Conservation (phyloP, 2,888 invertebrate species). For the Agonopterix arenella region DNA sequence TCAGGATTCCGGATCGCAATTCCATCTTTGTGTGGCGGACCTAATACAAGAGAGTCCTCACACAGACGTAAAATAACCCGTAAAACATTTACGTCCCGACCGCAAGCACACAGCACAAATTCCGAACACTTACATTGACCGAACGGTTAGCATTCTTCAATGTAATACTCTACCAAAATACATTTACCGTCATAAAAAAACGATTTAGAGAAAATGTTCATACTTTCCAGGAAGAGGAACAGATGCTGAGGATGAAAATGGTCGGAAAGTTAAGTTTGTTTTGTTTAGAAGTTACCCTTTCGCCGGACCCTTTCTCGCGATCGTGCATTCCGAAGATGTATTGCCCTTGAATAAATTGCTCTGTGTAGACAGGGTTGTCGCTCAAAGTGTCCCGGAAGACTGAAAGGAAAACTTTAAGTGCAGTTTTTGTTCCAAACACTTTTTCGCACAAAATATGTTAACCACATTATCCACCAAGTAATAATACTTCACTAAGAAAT, state of each 20-base stretch:
- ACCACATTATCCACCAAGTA: too few relatives aligned
- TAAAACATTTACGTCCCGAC: too few relatives aligned
- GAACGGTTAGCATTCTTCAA: neutral
- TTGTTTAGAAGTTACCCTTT: constrained; percentile 2
- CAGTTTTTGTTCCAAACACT: too few relatives aligned
- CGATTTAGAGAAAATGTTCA: neutral
- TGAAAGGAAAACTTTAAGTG: too few relatives aligned
- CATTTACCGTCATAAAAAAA: neutral
- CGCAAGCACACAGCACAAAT: neutral
- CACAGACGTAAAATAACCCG: too few relatives aligned
- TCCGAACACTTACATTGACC: neutral
- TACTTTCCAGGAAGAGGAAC: neutral
- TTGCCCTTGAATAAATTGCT: constrained; percentile 1
- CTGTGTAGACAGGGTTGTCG: neutral
- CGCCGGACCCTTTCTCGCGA: neutral
- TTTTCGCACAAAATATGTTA: too few relatives aligned
- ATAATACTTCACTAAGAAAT: too few relatives aligned
- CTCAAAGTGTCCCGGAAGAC: too few relatives aligned
- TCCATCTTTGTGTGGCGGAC: too few relatives aligned
- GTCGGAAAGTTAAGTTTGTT: constrained; percentile 2
- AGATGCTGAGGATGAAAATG: neutral
- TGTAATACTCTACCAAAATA: neutral
- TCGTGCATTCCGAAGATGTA: constrained; percentile 2
- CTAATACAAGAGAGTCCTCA: too few relatives aligned
- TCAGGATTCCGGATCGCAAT: too few relatives aligned